Conservation (phyloP, 1,140 invertebrate genomes). For the Platyura marginata region DNA sequence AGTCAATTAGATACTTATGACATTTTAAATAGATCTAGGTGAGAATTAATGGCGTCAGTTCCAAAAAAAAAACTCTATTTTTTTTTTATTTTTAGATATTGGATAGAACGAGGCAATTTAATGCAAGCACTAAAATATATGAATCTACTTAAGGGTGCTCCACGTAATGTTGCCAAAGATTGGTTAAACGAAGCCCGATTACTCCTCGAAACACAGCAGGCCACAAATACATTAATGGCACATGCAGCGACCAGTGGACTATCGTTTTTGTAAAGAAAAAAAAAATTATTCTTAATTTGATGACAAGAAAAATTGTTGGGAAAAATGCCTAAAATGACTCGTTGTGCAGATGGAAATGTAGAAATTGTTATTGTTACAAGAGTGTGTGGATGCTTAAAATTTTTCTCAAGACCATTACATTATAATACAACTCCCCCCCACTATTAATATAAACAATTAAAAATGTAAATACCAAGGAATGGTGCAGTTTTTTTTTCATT, state of each 20-base stretch:
- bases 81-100: conserved; percentile 38
- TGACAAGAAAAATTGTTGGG: too few species aligned
- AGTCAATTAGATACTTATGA: conserved; percentile 63
- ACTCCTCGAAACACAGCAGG: conserved; percentile 78
- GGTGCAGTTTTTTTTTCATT: too few species aligned
- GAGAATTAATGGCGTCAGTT: conserved; percentile 10
- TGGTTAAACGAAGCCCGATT: conserved; percentile 76
- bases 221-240: conserved; percentile 67
- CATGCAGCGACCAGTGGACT: conserved; percentile 59
- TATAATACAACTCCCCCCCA: too few species aligned
- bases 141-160: conserved; percentile 72
- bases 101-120: conserved; percentile 71
- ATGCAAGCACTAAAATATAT: conserved; percentile 72
- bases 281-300: background rate
- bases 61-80: background rate
- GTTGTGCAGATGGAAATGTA: too few species aligned
- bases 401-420: too few species aligned
- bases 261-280: conserved; percentile 36
- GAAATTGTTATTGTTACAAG: too few species aligned
- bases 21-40: conserved; percentile 72
- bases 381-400: too few species aligned
- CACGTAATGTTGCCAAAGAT: conserved; percentile 56
- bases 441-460: too few species aligned
- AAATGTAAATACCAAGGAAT: too few species aligned
- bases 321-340: too few species aligned